These are phyloP conservation scores for Trissolcus basalis DNA, from an alignment of 1,140 invertebrate species.

Conservation along the genomic window DNA sequence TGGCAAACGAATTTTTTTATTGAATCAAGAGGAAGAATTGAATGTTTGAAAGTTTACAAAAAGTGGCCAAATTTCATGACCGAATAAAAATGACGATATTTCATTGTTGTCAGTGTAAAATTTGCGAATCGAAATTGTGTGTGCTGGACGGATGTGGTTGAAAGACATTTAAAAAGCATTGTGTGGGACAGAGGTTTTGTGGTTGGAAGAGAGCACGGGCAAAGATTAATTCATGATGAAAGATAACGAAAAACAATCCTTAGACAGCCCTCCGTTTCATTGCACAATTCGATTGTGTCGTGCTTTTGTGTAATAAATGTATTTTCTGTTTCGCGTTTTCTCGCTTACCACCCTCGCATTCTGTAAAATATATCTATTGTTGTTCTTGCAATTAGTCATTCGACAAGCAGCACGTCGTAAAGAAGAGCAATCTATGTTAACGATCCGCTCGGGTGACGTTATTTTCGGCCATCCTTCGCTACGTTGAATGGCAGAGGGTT, in stretches of 20 bases:
- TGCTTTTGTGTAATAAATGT: conserved; percentile 71
- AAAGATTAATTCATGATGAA: conserved; percentile 72
- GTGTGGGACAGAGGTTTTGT: conserved; percentile 25
- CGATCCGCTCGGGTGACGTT: conserved; percentile 66
- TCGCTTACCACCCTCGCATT: conserved; percentile 57
- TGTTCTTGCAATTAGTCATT: conserved; percentile 75
- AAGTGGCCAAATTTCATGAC: no score
- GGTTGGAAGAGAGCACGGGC: conserved; percentile 29
- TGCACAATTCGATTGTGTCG: conserved; percentile 71
- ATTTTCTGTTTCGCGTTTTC: conserved; percentile 64
- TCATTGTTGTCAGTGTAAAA: conserved; percentile 7
- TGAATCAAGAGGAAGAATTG: no score
- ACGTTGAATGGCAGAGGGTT: conserved; percentile 61
- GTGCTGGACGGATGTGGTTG: conserved; percentile 19
- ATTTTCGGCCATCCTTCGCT: conserved; percentile 65
- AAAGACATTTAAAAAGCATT: conserved; percentile 67
- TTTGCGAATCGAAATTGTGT: conserved; percentile 21
- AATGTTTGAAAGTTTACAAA: neutral
- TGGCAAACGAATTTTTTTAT: conserved; percentile 1
- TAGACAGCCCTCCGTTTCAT: conserved; percentile 47
- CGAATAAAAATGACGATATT: conserved; percentile 11
- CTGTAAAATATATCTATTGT: conserved; percentile 74
- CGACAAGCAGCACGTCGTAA: conserved; percentile 67
- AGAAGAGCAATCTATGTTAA: conserved; percentile 71
- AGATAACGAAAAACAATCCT: conserved; percentile 73